These are phyloP conservation scores for Pyrrhia umbra DNA, from an alignment of 2,888 invertebrate genomes.

Conservation along the genomic window DNA sequence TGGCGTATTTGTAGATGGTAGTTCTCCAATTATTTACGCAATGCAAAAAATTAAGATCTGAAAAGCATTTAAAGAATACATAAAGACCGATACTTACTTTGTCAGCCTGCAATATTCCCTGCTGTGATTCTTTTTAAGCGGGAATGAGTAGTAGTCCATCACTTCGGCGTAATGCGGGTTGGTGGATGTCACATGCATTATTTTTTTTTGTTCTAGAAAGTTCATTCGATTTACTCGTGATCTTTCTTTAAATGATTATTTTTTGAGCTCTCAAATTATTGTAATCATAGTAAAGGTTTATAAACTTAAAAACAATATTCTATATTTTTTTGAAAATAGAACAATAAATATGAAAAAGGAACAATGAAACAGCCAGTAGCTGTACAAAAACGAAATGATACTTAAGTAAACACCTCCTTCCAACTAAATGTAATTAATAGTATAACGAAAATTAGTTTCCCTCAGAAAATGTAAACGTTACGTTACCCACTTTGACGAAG, in stretches of 20 bases:
- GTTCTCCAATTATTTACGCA: too few relatives aligned
- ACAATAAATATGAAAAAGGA: not conserved
- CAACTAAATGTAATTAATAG: constrained; percentile 46
- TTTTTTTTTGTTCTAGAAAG: too few relatives aligned
- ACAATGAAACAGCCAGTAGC: not conserved
- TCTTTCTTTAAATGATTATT: too few relatives aligned
- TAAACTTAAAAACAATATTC: too few relatives aligned
- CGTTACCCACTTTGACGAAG: constrained; percentile 44
- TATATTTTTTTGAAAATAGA: not conserved
- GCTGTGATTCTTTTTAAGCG: not conserved
- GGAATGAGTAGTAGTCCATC: not conserved
- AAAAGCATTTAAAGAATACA: constrained; percentile 1
- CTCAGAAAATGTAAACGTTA: constrained; percentile 46
- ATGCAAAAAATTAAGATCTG: too few relatives aligned
- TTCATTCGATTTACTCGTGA: too few relatives aligned
- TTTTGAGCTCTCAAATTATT: too few relatives aligned
- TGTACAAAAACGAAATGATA: not conserved
- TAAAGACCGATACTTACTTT: not conserved
- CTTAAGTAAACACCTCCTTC: constrained; percentile 10
- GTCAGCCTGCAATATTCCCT: not conserved
- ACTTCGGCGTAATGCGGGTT: not conserved
- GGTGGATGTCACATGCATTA: not conserved
- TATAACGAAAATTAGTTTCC: constrained; percentile 46
- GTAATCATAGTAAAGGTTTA: too few relatives aligned
- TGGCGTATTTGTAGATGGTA: too few relatives aligned